Evolutionary conservation across 2,888 invertebrate genomes (phyloP).

Genomic region (Megamerina dolium): DNA sequence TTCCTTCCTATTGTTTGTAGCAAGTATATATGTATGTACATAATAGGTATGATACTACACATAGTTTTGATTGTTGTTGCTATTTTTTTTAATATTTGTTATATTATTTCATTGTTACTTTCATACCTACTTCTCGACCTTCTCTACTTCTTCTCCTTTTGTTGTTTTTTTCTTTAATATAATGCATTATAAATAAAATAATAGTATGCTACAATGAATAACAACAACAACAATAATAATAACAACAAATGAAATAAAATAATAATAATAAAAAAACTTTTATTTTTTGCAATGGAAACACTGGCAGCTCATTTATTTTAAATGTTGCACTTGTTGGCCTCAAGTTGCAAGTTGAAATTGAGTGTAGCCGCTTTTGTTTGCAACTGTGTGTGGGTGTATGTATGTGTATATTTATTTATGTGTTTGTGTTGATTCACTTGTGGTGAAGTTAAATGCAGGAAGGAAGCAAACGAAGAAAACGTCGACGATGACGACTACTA

Average conservation of each 20-base stretch:
- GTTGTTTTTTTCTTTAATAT: constrained; percentile 1
- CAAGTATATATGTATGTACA: background rate
- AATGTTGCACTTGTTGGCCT: constrained; percentile 11
- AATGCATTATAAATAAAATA: constrained; percentile 8
- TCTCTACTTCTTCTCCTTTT: background rate
- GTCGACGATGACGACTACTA: no score
- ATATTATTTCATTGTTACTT: background rate
- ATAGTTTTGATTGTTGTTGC: constrained; percentile 3
- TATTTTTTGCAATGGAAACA: constrained; percentile 1
- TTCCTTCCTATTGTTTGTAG: no score
- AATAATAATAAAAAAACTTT: no score
- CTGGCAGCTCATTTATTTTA: constrained; percentile 11
- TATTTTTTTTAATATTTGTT: background rate
- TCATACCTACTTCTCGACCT: background rate
- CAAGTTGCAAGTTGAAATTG: constrained; percentile 2
- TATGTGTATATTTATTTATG: no score
- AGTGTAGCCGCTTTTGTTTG: background rate
- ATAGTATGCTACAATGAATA: no score
- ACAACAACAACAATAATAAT: no score
- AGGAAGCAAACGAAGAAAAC: no score
- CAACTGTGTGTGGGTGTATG: no score
- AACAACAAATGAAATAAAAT: no score
- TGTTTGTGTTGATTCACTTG: no score
- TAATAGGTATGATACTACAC: background rate
- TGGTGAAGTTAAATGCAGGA: no score